Evolutionary conservation across 64 coral and sea anemone species (phyloP), one percentile per base, ranked within the genome.

Genomic region (Hydrozoanthus tunicans): DNA sequence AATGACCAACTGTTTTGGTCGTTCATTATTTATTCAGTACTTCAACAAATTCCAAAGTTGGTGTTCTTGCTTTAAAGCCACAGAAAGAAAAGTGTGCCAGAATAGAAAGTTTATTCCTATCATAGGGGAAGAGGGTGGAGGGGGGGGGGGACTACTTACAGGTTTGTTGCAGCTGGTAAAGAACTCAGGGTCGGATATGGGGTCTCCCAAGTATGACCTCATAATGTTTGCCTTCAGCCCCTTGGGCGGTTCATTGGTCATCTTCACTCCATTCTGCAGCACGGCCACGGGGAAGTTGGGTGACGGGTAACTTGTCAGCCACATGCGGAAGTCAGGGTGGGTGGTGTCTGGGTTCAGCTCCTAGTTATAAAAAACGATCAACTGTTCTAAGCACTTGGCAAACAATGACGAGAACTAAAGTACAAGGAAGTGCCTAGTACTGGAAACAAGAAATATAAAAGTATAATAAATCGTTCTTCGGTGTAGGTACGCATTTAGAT

Each of bases 231-330:
- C 94, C 15, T 90, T 88, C 60, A 98, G 77, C 26, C 96, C 96
- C 82, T 98, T 98, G 2, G 96, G 96, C 32, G 96, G 96, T 58
- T 98, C 96, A 54, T 98, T 98, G 2, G 96, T 98, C 96, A 98
- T 98, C 78, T 98, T 98, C n/a, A 98, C 96, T 56, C 96, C 96
- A 90, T 98, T 98, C 79, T 98, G 96, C 61, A 98, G 92, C 11
- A 98, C 96, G 53, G 96, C 92, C 51, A 98, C 96, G 13, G 96
- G 96, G 80, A 98, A 98, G 78, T 98, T 98, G 7, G 96, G 96
- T 56, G 94, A 95, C 4, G 96, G 96, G 78, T 98, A 98, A 78
- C 96, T 98, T 54, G 96, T 98, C 23, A 98, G 66, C 96, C 96
- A 98, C 69, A 98, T 75, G 56, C 96, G 96, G 84, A 98, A 98